A percentile compares a stretch with the other conserved stretches of the same genome.
Evolutionary conservation across 2,888 invertebrate genomes (phyloP).

Genomic region (Digitonthophagus gazella): DNA sequence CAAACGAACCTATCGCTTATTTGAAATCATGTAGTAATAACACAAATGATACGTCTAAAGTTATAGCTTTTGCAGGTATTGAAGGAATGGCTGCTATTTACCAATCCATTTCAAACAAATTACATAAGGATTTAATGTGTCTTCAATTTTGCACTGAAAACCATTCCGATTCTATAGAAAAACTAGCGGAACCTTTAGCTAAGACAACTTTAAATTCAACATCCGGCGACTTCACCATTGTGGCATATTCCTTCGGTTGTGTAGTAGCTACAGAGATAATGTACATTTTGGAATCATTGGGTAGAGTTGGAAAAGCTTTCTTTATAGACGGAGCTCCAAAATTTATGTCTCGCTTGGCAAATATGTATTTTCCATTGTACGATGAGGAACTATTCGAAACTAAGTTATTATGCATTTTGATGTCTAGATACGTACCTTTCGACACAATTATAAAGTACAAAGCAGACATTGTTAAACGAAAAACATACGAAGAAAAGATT

Average conservation of each 20-base stretch:
- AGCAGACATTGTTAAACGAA: background rate
- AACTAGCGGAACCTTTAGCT: conserved; percentile 56
- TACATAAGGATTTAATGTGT: conserved; percentile 56
- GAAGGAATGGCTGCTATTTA: conserved; percentile 63
- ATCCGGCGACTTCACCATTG: too few species aligned
- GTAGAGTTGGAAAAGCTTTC: conserved; percentile 59
- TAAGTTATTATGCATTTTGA: conserved; percentile 54
- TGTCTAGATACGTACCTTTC: conserved; percentile 45
- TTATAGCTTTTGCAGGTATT: conserved; percentile 64
- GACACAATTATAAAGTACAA: conserved; percentile 21
- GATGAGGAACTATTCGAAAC: conserved; percentile 55
- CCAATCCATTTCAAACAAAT: conserved; percentile 54
- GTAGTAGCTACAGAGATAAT: too few species aligned
- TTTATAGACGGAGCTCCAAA: conserved; percentile 78
- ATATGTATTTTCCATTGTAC: conserved; percentile 50
- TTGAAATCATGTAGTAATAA: background rate
- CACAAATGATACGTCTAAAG: conserved; percentile 35
- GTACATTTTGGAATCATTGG: conserved; percentile 65
- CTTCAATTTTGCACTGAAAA: conserved; percentile 56
- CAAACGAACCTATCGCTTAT: conserved; percentile 31
- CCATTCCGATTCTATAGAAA: conserved; percentile 51
- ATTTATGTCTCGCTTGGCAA: conserved; percentile 56
- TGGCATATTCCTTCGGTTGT: too few species aligned
- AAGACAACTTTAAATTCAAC: too few species aligned
- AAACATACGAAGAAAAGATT: conserved; percentile 21